Base-by-base conservation (phyloP, 2,113 vertebrate genomes). In the Carassius auratus region DNA sequence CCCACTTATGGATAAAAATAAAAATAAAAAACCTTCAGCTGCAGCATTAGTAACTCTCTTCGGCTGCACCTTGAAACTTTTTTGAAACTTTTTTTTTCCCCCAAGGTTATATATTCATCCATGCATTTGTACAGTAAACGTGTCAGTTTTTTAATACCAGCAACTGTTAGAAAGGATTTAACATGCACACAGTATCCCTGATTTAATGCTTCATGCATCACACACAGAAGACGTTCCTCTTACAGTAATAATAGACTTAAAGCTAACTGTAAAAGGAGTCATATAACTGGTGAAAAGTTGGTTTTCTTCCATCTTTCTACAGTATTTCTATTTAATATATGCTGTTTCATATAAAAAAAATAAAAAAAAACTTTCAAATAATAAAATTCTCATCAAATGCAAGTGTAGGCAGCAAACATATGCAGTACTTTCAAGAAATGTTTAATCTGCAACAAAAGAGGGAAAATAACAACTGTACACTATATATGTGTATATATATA, bases 1-100 rank as follows among this genome's bases (percentile, higher is more conserved):
- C 73, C 59, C 42, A 15, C 66, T 85, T 73, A 8, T 59, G 15
- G 21, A 79, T 68, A 78, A 78, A 42, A 57, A 10, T 21, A 26
- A 26, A 36, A 14, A 80, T 45, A 78, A 78, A 57, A 57, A 13
- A 62, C 26, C 42, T 23, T 21, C 3, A 55, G 75, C 48, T 52
- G 33, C 14, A 48, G 36, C n/a, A 55, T 30, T 61, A 61, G 57
- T 61, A 61, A 61, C 21, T 61, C 3, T 30, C 36, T 36, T 21
- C 64, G 0, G 4, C 52, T 57, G 62, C 76, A 55, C 21, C n/a
- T 79, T 45, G 13, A 64, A 64, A 2, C 38, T 19, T 17, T 23
- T 64, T 78, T 61, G 52, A 75, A 38, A 36, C 26, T 57, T 59
- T 74, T 6, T 6, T 68, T 48, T 81, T 5, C 55, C 33, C n/a